Evolutionary conservation across 1,140 invertebrate species (phyloP), one percentile per base, ranked within the genome.

Genomic region (Leucophenga varia): DNA sequence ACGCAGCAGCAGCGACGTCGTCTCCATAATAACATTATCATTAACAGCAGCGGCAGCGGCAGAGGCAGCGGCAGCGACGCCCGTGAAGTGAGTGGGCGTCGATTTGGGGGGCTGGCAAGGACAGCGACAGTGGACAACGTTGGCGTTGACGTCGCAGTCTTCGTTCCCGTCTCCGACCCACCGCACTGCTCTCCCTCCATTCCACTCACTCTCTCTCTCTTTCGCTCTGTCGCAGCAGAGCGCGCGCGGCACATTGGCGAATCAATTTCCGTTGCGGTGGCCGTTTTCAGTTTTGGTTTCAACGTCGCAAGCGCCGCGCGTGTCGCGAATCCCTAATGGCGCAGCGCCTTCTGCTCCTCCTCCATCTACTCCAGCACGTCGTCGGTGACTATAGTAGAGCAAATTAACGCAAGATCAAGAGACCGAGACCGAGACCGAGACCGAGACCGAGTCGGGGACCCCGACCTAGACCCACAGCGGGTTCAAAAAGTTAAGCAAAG

Each of bases 251-350:
- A 64, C 61, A 55, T 64, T 64, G 48, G 61, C 63, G 64, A 67
- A 67, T 67, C 63, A 67, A 67, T 67, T 67, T 67, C 63, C 64
- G 63, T 63, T 67, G 63, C 64, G 59, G 63, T 67, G 59, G 63
- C 64, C 6, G 35, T 4, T 59, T 65, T 65, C 63, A 67, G 63
- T 67, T 67, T 67, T 67, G 53, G 50, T 67, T 67, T 67, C 64
- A 67, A 59, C 63, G 63, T 67, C 51, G 63, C 53, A 40, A 49
- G 56, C 63, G 64, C 51, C 49, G 56, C 59, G 63, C 63, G 63
- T 67, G 63, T 67, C 64, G 63, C 49, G 63, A 67, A 59, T 67
- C 61, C 48, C 56, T 42, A 63, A 67, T 67, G 63, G 63, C 63
- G 63, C n/a, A n/a, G n/a, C n/a, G n/a, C n/a, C n/a, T n/a, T n/a